Base-by-base conservation (phyloP, 2,797 vertebrate species). In the Gallirallus australis region DNA sequence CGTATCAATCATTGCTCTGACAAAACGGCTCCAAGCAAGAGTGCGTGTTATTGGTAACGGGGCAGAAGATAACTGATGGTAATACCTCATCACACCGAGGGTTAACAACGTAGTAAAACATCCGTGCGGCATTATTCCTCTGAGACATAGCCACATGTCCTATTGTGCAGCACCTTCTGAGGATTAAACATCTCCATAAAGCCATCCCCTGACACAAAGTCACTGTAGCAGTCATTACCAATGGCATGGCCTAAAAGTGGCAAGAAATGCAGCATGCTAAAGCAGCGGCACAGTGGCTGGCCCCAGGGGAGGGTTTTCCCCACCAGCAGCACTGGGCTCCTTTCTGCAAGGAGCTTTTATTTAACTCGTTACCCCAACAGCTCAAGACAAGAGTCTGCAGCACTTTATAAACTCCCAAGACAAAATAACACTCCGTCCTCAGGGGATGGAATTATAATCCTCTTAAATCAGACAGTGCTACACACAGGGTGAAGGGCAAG, bases 241-340 rank as follows among this genome's bases (percentile, higher is more conserved):
- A 40, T 50, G 0, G 2, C 1, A 1, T 27, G 0, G 2, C 42
- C 50, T 33, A 31, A 57, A 61, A 76, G 33, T 19, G 1, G 33
- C 30, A 37, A 1, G 2, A 76, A 66, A 57, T 40, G 17, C 0
- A 1, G 45, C 27, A 28, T 6, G 2, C 9, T 37, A 40, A 68
- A 53, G 57, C 28, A 31, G 33, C 2, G 5, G 27, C 1, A 2
- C 28, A 3, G n/a, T 0, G 8, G 21, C 60, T 52, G 31, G 37
- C 23, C 37, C 11, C 0, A 14, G 19, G 14, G 28, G 35, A 4
- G 21, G 33, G 17, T 15, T 76, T 77, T 77, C 60, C 54, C 21
- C 5, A 2, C 39, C 0, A 0, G 40, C 35, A 80, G 48, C 30
- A 7, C 37, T 0, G 0, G 42, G 33, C 20, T 63, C 24, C 53